Evolutionary conservation across 2,113 vertebrate genomes (phyloP).

Genomic region (Mustela lutreola): DNA sequence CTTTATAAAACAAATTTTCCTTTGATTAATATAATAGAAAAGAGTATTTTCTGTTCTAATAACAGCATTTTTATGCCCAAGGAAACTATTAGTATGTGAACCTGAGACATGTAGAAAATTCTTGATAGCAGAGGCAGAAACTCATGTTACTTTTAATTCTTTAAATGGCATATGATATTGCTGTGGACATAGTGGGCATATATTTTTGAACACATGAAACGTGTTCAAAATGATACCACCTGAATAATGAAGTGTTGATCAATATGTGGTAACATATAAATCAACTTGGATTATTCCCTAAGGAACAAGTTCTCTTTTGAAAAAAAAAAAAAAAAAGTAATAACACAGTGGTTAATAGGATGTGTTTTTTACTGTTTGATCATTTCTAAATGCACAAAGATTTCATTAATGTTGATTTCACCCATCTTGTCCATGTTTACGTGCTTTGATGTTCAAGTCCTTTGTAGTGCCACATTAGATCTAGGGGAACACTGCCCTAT

Average conservation of each 20-base stretch:
- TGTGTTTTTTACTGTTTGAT: constrained; percentile 80
- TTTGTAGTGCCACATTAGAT: constrained; percentile 76
- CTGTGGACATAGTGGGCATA: neutral
- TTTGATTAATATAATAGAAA: neutral
- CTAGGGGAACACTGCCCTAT: constrained; percentile 67
- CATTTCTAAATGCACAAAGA: constrained; percentile 77
- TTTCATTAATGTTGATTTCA: constrained; percentile 79
- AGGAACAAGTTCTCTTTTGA: constrained; percentile 61
- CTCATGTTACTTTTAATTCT: neutral
- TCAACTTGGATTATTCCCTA: constrained; percentile 60
- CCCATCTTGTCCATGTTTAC: constrained; percentile 74
- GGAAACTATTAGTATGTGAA: neutral
- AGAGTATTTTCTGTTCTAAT: neutral
- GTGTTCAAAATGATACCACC: constrained; percentile 43
- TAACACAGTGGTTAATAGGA: constrained; percentile 76
- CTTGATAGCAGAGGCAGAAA: neutral
- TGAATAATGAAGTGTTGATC: constrained; percentile 73
- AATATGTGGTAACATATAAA: constrained; percentile 70
- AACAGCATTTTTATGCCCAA: neutral
- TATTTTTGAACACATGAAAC: constrained; percentile 22
- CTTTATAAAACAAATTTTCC: neutral
- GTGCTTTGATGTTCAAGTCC: constrained; percentile 73
- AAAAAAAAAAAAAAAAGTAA: constrained; percentile 66
- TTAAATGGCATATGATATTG: neutral
- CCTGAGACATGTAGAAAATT: neutral